These are phyloP conservation scores for Teleopsis dalmanni DNA, from an alignment of 1,140 invertebrate species.

Conservation along the genomic window DNA sequence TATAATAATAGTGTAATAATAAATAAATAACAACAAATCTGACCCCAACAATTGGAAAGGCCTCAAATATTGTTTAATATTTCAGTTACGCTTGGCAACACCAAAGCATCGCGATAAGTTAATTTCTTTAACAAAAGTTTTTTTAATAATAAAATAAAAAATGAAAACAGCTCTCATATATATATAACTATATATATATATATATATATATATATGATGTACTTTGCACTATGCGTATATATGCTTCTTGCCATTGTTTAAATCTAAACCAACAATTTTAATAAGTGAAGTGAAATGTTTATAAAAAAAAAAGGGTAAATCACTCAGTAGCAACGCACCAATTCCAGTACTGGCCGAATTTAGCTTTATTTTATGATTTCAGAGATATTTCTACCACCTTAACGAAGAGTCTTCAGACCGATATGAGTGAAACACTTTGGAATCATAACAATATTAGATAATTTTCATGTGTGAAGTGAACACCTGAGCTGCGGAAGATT, in stretches of 20 bases:
- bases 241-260: too few species aligned
- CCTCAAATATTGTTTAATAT: slow-evolving; percentile 29
- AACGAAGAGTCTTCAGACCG: too few species aligned
- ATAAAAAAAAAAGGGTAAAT: too few species aligned
- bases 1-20: not conserved
- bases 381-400: too few species aligned
- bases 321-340: too few species aligned
- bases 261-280: too few species aligned
- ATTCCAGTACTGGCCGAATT: too few species aligned
- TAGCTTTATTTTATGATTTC: too few species aligned
- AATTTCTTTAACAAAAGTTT: slow-evolving; percentile 13
- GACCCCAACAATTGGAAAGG: slow-evolving; percentile 3
- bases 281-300: too few species aligned
- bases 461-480: slow-evolving; percentile 7
- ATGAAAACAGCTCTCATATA: not conserved
- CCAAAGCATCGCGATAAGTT: slow-evolving; percentile 37
- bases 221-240: too few species aligned
- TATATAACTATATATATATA: not conserved
- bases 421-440: too few species aligned
- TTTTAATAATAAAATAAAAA: too few species aligned
- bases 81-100: slow-evolving; percentile 40
- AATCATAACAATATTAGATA: slow-evolving; percentile 8
- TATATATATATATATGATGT: not conserved
- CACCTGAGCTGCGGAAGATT: slow-evolving; percentile 10
- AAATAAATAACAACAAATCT: not conserved